These are phyloP conservation scores for Nerophis ophidion DNA, from an alignment of 2,113 vertebrate genomes.

Conservation along the genomic window DNA sequence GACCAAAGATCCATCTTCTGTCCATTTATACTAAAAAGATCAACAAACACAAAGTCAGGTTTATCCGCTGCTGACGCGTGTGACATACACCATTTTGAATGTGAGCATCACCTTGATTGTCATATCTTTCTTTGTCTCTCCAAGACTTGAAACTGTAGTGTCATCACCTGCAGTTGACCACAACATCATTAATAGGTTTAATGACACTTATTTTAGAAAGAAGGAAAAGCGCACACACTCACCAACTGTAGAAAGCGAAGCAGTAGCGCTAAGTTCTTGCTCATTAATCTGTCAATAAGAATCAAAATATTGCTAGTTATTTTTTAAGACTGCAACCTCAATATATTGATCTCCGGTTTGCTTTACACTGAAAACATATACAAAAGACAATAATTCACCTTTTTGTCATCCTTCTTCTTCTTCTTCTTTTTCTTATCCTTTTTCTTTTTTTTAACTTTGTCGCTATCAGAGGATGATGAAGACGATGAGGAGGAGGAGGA, in stretches of 20 bases:
- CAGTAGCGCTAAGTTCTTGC: constrained; percentile 5
- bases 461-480: constrained; percentile 52
- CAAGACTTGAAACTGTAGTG: constrained; percentile 1
- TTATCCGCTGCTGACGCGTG: background rate
- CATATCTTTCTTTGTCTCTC: constrained; percentile 20
- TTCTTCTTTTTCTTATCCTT: constrained; percentile 40
- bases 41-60: background rate
- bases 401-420: constrained; percentile 36
- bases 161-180: constrained; percentile 21
- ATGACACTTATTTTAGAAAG: background rate
- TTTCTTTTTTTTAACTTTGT: constrained; percentile 48
- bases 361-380: background rate
- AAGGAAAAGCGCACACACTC: constrained; percentile 3
- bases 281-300: constrained; percentile 39
- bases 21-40: constrained; percentile 7
- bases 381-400: constrained; percentile 11
- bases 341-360: background rate
- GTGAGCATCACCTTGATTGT: constrained; percentile 30
- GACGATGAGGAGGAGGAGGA: constrained; percentile 18
- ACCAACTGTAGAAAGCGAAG: constrained; percentile 27
- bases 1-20: background rate
- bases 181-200: background rate
- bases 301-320: background rate
- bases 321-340: background rate
- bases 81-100: background rate